Evolutionary conservation across 2,888 invertebrate genomes (phyloP).

Genomic region (Acrobasis repandana): DNA sequence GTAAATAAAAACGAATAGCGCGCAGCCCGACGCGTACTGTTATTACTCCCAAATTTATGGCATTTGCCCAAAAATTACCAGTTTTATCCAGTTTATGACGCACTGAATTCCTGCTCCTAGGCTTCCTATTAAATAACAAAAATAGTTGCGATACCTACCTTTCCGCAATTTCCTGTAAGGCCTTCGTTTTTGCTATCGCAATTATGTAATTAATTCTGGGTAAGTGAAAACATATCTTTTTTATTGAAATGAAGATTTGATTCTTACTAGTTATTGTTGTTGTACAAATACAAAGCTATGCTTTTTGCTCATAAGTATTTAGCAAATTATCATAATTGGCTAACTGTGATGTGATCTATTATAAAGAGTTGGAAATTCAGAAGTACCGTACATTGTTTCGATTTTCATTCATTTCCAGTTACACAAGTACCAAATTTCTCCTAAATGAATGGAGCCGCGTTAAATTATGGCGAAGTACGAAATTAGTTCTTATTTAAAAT

Average conservation of each 20-base stretch:
- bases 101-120: constrained; percentile 43
- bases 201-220: too few species aligned
- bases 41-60: constrained; percentile 73
- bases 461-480: constrained; percentile 33
- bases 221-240: too few species aligned
- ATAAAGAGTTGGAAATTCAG: background rate
- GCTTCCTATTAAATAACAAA: constrained; percentile 20
- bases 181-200: too few species aligned
- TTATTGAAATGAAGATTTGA: too few species aligned
- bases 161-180: constrained; percentile 3
- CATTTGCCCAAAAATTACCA: constrained; percentile 73
- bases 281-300: too few species aligned
- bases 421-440: constrained; percentile 29
- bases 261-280: too few species aligned
- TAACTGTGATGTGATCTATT: too few species aligned
- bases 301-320: too few species aligned
- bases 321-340: too few species aligned
- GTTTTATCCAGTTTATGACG: constrained; percentile 64
- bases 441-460: constrained; percentile 29
- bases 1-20: constrained; percentile 79
- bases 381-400: constrained; percentile 6
- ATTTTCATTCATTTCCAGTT: constrained; percentile 8
- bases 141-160: constrained; percentile 17
- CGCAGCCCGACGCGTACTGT: constrained; percentile 68
- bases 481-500: constrained; percentile 42